Percentiles rank a stretch among this genome's conserved stretches.
phyloP scores from a whole-genome alignment of 2,888 invertebrate species.

The Nomada fabriciana region DNA sequence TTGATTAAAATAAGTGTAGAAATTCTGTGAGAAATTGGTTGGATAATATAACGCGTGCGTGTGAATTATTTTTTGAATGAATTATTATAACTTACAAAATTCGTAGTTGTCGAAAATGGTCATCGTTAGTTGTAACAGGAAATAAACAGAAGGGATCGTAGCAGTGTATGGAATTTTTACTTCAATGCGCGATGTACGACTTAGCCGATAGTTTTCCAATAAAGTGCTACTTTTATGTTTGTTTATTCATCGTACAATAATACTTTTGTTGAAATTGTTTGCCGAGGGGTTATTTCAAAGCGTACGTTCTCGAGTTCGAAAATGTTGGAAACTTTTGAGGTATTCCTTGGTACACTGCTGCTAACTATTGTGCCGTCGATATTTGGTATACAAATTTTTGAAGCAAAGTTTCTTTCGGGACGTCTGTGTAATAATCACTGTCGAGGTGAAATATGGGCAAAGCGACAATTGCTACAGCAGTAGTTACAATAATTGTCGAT shows the following conservation, averaged over 20 bases:
- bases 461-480: background rate
- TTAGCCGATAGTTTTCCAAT: conserved; percentile 18
- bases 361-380: too few relatives aligned
- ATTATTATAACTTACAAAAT: background rate
- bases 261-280: background rate
- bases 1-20: too few relatives aligned
- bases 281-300: background rate
- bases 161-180: conserved; percentile 17
- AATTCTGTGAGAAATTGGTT: too few relatives aligned
- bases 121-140: background rate
- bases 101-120: background rate
- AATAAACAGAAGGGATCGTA: background rate
- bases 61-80: too few relatives aligned
- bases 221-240: conserved; percentile 4
- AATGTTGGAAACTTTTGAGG: too few relatives aligned
- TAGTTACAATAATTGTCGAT: background rate
- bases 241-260: background rate
- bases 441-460: background rate
- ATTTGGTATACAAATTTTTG: background rate
- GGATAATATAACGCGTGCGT: too few relatives aligned
- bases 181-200: conserved; percentile 7
- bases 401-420: background rate
- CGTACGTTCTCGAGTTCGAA: background rate
- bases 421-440: too few relatives aligned
- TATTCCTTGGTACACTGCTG: too few relatives aligned